Conservation (phyloP, 1,140 invertebrate species). For the Araneus ventricosus region DNA sequence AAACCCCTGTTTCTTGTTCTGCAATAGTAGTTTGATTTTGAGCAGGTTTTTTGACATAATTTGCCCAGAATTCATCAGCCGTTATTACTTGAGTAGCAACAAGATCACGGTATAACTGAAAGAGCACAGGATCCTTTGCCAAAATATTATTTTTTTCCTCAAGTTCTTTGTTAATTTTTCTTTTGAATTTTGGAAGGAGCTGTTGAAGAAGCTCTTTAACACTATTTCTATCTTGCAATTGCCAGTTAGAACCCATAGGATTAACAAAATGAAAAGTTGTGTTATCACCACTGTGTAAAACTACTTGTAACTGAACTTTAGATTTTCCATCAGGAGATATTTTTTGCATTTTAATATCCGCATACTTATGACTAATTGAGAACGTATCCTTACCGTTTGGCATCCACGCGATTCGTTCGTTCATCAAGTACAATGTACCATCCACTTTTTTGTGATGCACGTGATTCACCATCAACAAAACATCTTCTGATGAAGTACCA, state of each 20-base stretch:
- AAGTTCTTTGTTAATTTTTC: constrained; percentile 93
- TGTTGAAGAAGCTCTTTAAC: constrained; percentile 96
- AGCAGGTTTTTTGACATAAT: constrained; percentile 84
- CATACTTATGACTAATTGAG: constrained; percentile 94
- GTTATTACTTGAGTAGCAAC: constrained; percentile 96
- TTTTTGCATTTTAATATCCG: constrained; percentile 98
- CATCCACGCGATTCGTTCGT: constrained; percentile 97
- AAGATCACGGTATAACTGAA: constrained; percentile 87
- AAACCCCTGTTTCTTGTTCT: constrained; percentile 78
- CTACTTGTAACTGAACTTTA: constrained; percentile 99
- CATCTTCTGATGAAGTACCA: constrained; percentile 86
- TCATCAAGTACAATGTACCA: constrained; percentile 97
- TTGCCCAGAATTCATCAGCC: constrained; percentile 97
- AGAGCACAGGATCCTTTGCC: constrained; percentile 82
- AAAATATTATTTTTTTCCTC: constrained; percentile 82
- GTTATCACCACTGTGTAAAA: constrained; percentile 94
- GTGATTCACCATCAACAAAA: constrained; percentile 93
- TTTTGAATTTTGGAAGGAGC: constrained; percentile 96
- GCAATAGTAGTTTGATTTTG: constrained; percentile 35
- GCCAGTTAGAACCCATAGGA: constrained; percentile 88
- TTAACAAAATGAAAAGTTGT: constrained; percentile 99
- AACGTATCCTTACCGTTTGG: constrained; percentile 93
- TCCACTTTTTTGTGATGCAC: constrained; percentile 98
- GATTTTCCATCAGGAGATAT: constrained; percentile 98
- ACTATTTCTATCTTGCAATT: constrained; percentile 93